Percentiles rank a stretch among this genome's conserved stretches.
phyloP scores from a whole-genome alignment of 2,888 invertebrate species.

The Hydriomena furcata region DNA sequence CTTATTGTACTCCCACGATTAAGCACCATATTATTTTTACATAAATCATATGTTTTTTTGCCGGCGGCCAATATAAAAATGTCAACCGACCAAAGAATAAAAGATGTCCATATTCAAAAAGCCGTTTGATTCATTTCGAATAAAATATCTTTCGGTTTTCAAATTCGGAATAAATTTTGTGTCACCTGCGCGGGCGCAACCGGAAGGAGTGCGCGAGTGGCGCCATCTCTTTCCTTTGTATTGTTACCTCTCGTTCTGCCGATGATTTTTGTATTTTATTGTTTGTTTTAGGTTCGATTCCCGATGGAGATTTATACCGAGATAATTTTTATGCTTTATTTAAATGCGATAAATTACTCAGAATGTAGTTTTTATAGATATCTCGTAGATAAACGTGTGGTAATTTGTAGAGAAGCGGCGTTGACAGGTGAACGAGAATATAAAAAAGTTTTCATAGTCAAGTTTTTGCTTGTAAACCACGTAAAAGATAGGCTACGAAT shows the following conservation, averaged over 20 bases:
- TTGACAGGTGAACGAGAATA: slow-evolving; percentile 64
- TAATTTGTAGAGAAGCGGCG: slow-evolving; percentile 65
- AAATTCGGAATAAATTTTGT: slow-evolving; percentile 82
- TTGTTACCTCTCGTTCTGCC: slow-evolving; percentile 33
- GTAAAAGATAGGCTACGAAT: too few species aligned
- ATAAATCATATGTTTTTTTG: slow-evolving; percentile 77
- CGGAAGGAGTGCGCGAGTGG: slow-evolving; percentile 68
- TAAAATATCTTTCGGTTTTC: slow-evolving; percentile 81
- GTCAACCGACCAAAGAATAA: slow-evolving; percentile 76
- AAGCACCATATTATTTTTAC: slow-evolving; percentile 68
- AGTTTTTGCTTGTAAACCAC: background rate
- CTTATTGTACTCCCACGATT: slow-evolving; percentile 36
- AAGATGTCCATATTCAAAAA: slow-evolving; percentile 81
- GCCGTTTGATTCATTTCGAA: slow-evolving; percentile 78
- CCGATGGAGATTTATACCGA: slow-evolving; percentile 67
- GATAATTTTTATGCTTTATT: slow-evolving; percentile 78
- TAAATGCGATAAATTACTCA: slow-evolving; percentile 76
- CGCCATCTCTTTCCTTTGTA: slow-evolving; percentile 38
- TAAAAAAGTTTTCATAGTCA: slow-evolving; percentile 8
- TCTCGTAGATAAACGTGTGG: slow-evolving; percentile 60
- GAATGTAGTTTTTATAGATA: slow-evolving; percentile 65
- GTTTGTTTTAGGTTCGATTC: slow-evolving; percentile 67
- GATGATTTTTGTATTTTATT: slow-evolving; percentile 55
- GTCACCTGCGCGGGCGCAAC: slow-evolving; percentile 79
- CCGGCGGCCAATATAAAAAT: slow-evolving; percentile 81